phyloP scores from a whole-genome alignment of 2,888 invertebrate genomes.

The Magallana nippona region DNA sequence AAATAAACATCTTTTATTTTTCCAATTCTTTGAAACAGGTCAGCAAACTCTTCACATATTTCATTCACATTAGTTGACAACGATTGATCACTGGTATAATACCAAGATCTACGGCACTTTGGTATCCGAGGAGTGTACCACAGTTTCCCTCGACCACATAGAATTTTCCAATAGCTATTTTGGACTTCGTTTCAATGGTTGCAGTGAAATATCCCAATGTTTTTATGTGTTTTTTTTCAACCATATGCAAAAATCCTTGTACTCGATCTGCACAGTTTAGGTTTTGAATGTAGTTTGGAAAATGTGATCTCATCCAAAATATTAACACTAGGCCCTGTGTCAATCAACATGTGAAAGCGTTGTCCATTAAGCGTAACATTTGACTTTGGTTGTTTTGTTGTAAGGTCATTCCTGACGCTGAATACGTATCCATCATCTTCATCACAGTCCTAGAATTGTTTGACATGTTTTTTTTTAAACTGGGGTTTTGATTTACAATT shows the following conservation, averaged over 20 bases:
- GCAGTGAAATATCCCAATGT: slow-evolving; percentile 10
- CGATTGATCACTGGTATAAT: slow-evolving; percentile 33
- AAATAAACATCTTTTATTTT: slow-evolving; percentile 53
- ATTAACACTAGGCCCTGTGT: too few species aligned
- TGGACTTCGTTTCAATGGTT: too few species aligned
- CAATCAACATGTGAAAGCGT: not conserved
- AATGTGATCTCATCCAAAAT: too few species aligned
- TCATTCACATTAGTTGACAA: not conserved
- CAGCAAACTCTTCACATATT: slow-evolving; percentile 31
- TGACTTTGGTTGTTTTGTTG: slow-evolving; percentile 32
- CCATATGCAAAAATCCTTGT: too few species aligned
- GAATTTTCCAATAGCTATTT: slow-evolving; percentile 7
- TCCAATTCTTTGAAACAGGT: slow-evolving; percentile 47
- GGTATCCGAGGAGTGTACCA: slow-evolving; percentile 41
- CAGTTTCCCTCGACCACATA: slow-evolving; percentile 40
- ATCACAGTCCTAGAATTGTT: not conserved
- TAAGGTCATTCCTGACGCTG: not conserved
- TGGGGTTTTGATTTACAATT: slow-evolving; percentile 23
- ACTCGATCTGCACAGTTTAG: too few species aligned
- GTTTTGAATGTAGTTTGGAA: too few species aligned
- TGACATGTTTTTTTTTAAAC: not conserved
- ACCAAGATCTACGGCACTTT: too few species aligned
- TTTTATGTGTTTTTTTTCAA: too few species aligned
- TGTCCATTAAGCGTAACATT: slow-evolving; percentile 26
- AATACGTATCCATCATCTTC: slow-evolving; percentile 37